Base-by-base conservation (phyloP, 2,888 invertebrate genomes). In the Polymixis flavicincta region DNA sequence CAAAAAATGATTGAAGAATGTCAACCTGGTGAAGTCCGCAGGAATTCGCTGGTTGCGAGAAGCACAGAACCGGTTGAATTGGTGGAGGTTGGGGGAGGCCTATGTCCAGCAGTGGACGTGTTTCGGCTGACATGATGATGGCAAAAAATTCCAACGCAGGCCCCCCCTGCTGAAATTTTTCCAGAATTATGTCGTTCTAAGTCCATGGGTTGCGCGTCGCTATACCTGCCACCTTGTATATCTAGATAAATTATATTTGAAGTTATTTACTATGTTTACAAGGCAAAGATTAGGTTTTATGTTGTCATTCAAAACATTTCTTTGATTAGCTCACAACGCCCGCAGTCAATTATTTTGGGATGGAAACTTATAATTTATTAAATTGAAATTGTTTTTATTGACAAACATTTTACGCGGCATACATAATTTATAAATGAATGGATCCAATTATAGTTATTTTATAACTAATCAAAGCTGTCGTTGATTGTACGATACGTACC, bases 351-450 rank as follows among this genome's bases (percentile, higher is more conserved):
- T 78, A 67, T 74, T 70, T 66, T 70, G 8, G 42, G 7, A 63
- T 55, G 45, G 17, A 66, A 80, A 81, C 55, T 60, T 59, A 63
- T 60, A 28, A 55, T 37, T 11, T 68, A 61, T 42, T 45, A n/a
- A 50, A 74, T 78, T 71, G 28, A 57, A 61, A 66, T 66, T 54
- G 17, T 65, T 64, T 83, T 72, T 48, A 72, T 55, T 68, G 60
- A 71, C 28, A 13, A 80, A 57, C 32, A 54, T 57, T 67, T 64
- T 54, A 45, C 22, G 32, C 13, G 48, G 22, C 55, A 57, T 59
- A 50, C 45, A 67, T 69, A 68, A 69, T 75, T 69, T 42, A 60
- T 71, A 65, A 83, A 54, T 82, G 50, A 48, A 78, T 68, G n/a
- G 11, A 59, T 42, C 32, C 57, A 77, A 65, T 69, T 25, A 48